phyloP scores from a whole-genome alignment of 1,140 invertebrate genomes.

The Ooceraea biroi region DNA sequence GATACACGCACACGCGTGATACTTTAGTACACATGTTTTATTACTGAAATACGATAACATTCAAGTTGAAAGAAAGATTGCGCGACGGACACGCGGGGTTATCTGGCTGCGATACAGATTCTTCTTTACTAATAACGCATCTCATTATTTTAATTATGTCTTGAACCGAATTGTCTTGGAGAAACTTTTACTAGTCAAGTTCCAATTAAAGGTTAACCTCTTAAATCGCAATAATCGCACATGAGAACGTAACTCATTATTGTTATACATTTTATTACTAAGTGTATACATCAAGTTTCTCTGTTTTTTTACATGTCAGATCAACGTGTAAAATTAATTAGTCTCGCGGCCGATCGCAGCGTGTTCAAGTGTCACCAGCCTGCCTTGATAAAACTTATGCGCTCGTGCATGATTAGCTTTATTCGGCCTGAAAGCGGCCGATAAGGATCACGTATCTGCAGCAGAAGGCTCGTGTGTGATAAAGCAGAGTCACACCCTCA shows the following conservation, averaged over 20 bases:
- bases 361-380: neutral
- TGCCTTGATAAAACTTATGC: neutral
- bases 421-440: conserved; percentile 34
- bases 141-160: conserved; percentile 57
- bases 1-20: neutral
- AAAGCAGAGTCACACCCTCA: conserved; percentile 69
- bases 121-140: conserved; percentile 36
- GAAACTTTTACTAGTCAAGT: neutral
- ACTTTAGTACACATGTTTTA: conserved; percentile 30
- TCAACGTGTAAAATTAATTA: conserved; percentile 1
- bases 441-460: conserved; percentile 80
- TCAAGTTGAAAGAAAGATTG: conserved; percentile 68
- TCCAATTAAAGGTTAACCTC: neutral
- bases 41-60: conserved; percentile 62
- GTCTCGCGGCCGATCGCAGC: neutral
- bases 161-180: conserved; percentile 6
- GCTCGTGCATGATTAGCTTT: conserved; percentile 7
- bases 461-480: conserved; percentile 75
- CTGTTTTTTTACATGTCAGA: no score
- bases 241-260: neutral
- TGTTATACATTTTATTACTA: neutral
- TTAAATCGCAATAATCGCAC: neutral
- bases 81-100: conserved; percentile 64
- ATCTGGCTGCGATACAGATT: conserved; percentile 51
- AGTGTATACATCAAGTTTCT: no score